Conservation (phyloP, 2,888 invertebrate genomes). For the Ormyrus rosae region DNA sequence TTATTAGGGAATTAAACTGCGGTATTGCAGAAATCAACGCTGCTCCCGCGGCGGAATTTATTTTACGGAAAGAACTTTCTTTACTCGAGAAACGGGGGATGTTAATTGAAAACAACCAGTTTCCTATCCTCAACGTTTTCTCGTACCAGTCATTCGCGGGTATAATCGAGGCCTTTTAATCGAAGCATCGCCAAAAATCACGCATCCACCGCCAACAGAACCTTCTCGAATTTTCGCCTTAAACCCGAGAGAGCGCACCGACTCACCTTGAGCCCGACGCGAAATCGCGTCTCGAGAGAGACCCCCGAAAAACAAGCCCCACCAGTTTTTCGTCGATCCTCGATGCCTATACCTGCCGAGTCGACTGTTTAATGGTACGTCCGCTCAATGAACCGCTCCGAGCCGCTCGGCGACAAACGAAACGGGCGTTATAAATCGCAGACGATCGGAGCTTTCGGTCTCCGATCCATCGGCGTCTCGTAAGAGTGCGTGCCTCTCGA, state of each 20-base stretch:
- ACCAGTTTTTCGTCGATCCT: background rate
- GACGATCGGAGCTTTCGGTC: too few species aligned
- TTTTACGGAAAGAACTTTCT: too few species aligned
- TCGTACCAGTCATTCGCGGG: too few species aligned
- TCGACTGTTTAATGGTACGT: conserved; percentile 1
- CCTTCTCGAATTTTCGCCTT: background rate
- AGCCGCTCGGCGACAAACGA: conserved; percentile 2
- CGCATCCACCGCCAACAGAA: too few species aligned
- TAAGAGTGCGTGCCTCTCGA: conserved; percentile 17
- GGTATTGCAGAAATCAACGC: too few species aligned
- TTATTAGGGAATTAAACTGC: too few species aligned
- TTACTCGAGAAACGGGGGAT: too few species aligned
- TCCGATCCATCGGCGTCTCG: conserved; percentile 6
- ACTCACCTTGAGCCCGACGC: background rate
- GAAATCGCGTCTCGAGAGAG: background rate
- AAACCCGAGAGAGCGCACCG: background rate
- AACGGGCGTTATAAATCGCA: background rate
- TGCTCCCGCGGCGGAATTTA: too few species aligned
- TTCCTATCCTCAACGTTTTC: too few species aligned
- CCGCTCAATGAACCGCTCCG: background rate
- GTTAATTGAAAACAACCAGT: too few species aligned
- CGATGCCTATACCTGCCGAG: background rate
- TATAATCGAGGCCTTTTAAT: too few species aligned
- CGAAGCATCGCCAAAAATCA: too few species aligned
- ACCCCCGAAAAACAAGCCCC: background rate